Evolutionary conservation across 2,888 invertebrate species (phyloP), one percentile per base, ranked within the genome.

Genomic region (Drosophila aldrichi): DNA sequence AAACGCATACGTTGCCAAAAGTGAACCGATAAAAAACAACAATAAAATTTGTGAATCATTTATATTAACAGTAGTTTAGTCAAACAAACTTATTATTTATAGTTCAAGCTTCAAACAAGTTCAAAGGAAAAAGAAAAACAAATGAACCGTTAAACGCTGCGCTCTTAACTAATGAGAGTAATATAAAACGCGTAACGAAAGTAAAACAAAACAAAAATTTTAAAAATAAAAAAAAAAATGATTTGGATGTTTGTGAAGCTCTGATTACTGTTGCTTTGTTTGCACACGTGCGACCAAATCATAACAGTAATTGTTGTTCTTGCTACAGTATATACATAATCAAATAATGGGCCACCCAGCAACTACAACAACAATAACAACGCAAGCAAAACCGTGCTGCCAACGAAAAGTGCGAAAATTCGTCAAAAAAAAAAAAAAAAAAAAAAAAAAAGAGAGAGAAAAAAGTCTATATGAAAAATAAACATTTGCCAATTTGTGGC

Each of bases 251-350:
- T 46, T 52, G 58, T 22, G 7, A 20, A 60, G 44, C 44, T 57
- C 61, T 59, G 49, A 34, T 66, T 56, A 49, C 44, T 38, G 46
- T 63, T 67, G 63, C 52, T 77, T 81, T 85, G 77, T 77, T 81
- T 74, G 74, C 74, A 67, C 82, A 88, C 82, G 82, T 82, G 70
- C 82, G 70, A 57, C 63, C 63, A 64, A 87, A 78, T 74, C 81
- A 73, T 76, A 70, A 69, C 64, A 46, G 49, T 55, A 56, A 8
- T 62, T 61, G 41, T 64, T 71, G 56, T 56, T 64, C 66, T 69
- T 76, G 55, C 57, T 57, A 8, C 56, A 48, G 63, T 71, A 74
- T 58, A 82, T 71, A 71, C 60, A 82, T 84, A 84, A 84, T 79
- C 79, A 84, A 79, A 71, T 82, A 56, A 73, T 77, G 79, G 65